Percentiles rank a stretch among this genome's conserved stretches.
Conservation (phyloP, 2,113 vertebrate genomes). For the Eurystomus gularis region DNA sequence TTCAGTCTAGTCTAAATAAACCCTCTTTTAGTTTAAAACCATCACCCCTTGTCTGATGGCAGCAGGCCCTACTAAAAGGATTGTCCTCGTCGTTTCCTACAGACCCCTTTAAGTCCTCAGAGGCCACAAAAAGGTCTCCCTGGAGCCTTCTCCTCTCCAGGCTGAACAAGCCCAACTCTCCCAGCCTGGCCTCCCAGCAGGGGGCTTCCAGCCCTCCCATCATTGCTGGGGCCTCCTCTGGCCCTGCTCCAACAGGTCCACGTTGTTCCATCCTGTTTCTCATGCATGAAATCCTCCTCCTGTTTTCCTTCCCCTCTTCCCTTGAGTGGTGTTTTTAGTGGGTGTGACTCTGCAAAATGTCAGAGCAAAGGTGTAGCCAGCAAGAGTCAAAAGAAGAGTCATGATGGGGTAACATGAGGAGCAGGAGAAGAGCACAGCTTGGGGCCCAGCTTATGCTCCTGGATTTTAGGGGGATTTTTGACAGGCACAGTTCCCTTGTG, state of each 20-base stretch:
- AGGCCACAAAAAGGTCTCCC: neutral
- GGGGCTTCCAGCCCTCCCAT: too few species aligned
- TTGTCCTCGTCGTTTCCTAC: too few species aligned
- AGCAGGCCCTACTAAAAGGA: too few species aligned
- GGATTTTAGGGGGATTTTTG: neutral
- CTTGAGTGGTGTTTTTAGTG: neutral
- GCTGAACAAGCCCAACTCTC: neutral
- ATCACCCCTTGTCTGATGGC: too few species aligned
- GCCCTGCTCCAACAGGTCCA: too few species aligned
- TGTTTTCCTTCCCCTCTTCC: neutral
- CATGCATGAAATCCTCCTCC: neutral
- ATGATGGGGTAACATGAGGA: rapidly evolving
- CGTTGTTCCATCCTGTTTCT: neutral
- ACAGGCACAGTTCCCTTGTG: neutral
- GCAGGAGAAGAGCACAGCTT: neutral
- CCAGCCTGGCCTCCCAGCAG: too few species aligned
- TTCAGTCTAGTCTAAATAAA: too few species aligned
- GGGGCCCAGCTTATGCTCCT: neutral
- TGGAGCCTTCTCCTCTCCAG: neutral
- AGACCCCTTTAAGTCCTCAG: neutral
- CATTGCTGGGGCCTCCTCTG: too few species aligned
- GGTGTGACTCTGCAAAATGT: neutral
- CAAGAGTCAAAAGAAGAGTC: neutral
- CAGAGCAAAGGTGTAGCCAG: neutral
- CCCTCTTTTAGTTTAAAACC: too few species aligned